phyloP scores from a whole-genome alignment of 2,113 vertebrate genomes.

The Pimephales promelas region DNA sequence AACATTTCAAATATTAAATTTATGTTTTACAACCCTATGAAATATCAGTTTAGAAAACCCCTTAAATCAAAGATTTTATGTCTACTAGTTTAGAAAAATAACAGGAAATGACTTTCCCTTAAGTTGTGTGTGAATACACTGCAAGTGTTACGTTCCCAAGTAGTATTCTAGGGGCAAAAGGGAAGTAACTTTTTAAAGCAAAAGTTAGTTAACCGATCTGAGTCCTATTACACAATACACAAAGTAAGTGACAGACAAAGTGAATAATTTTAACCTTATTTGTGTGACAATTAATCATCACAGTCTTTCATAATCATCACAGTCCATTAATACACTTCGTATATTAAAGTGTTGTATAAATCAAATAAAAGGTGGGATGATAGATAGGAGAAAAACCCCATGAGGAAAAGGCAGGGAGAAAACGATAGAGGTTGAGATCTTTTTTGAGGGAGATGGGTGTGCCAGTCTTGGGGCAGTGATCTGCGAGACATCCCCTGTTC shows the following conservation, averaged over 20 bases:
- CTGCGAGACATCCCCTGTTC: constrained; percentile 58
- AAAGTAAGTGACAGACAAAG: too few species aligned
- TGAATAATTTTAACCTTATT: not conserved
- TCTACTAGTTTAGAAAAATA: too few species aligned
- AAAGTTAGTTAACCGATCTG: too few species aligned
- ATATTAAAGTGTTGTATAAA: not conserved
- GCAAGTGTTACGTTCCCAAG: too few species aligned
- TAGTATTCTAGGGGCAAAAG: too few species aligned
- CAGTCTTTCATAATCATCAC: not conserved
- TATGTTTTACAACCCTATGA: not conserved
- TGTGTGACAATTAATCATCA: not conserved
- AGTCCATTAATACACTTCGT: not conserved
- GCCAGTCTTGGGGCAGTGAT: constrained; percentile 56
- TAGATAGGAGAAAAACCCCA: not conserved
- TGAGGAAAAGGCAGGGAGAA: not conserved
- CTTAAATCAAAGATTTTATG: too few species aligned
- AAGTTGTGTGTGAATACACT: too few species aligned
- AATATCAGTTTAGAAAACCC: not conserved
- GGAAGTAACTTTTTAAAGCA: too few species aligned
- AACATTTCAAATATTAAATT: too few species aligned
- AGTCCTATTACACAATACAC: too few species aligned
- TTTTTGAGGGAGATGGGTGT: constrained; percentile 37
- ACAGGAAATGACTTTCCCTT: too few species aligned
- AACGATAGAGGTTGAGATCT: not conserved
- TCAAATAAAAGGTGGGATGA: not conserved